Percentiles rank a stretch among this genome's conserved stretches.
Conservation (phyloP, 2,888 invertebrate species). For the Oxyscelio sp. region DNA sequence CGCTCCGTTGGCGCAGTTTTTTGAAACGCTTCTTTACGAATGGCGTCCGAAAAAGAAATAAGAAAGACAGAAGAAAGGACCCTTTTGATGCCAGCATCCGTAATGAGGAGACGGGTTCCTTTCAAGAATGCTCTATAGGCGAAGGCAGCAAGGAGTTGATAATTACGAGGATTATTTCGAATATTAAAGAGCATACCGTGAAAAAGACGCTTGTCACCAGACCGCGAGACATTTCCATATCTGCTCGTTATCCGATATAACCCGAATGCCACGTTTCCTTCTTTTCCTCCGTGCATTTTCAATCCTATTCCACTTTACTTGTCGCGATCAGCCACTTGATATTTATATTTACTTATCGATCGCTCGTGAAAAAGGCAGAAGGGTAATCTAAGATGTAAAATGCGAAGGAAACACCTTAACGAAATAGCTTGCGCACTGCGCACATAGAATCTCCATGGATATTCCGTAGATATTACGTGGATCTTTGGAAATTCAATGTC, state of each 20-base stretch:
- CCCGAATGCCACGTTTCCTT: slow-evolving; percentile 18
- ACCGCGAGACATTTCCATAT: slow-evolving; percentile 86
- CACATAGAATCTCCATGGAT: too few species aligned
- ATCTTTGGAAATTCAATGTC: too few species aligned
- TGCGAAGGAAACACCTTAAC: too few species aligned
- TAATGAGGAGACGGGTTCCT: slow-evolving; percentile 87
- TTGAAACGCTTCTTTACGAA: slow-evolving; percentile 65
- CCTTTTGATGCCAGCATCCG: slow-evolving; percentile 77
- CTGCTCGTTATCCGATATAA: slow-evolving; percentile 68
- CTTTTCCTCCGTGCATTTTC: slow-evolving; percentile 9
- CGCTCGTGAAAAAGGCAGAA: too few species aligned
- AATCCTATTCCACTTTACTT: slow-evolving; percentile 29
- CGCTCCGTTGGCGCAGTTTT: slow-evolving; percentile 66
- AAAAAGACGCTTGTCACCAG: slow-evolving; percentile 85
- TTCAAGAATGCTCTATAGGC: slow-evolving; percentile 84
- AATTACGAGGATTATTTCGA: slow-evolving; percentile 88
- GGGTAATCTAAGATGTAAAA: too few species aligned
- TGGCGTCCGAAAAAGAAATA: slow-evolving; percentile 63
- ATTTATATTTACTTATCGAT: slow-evolving; percentile 50
- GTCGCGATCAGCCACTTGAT: slow-evolving; percentile 24
- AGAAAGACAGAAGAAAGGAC: slow-evolving; percentile 73
- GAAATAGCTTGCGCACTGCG: too few species aligned
- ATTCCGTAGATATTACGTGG: too few species aligned
- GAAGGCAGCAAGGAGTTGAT: slow-evolving; percentile 85
- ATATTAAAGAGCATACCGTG: slow-evolving; percentile 81